phyloP scores from a whole-genome alignment of 2,888 invertebrate genomes.

The Microctonus hyperodae region DNA sequence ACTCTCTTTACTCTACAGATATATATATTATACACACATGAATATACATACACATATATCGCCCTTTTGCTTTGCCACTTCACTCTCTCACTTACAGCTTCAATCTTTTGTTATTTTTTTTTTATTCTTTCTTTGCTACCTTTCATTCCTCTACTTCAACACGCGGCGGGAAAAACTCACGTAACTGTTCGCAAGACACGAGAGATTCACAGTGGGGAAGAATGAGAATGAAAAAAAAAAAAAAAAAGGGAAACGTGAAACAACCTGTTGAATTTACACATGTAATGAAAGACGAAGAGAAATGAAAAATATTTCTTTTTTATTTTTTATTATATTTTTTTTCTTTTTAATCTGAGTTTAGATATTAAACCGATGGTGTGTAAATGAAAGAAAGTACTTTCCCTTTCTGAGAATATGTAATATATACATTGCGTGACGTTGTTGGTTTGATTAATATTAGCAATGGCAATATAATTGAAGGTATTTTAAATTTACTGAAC shows the following conservation, averaged over 20 bases:
- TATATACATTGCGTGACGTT: not conserved
- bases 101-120: conserved; percentile 14
- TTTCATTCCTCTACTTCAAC: conserved; percentile 9
- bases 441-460: not conserved
- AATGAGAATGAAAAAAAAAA: not conserved
- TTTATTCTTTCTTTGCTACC: not conserved
- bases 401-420: not conserved
- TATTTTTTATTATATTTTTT: not conserved
- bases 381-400: not conserved
- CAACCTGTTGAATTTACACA: conserved; percentile 27
- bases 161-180: conserved; percentile 3
- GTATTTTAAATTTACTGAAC: not conserved
- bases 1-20: too few species aligned
- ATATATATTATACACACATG: not conserved
- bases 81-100: conserved; percentile 6
- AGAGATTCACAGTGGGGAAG: not conserved
- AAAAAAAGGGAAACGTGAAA: conserved; percentile 1
- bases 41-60: not conserved
- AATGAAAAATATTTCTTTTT: not conserved
- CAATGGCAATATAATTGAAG: not conserved
- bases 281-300: not conserved
- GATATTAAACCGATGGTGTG: not conserved
- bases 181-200: not conserved
- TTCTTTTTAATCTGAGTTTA: not conserved
- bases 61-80: conserved; percentile 2